Evolutionary conservation across 1,140 invertebrate species (phyloP).

Genomic region (Cephus cinctus): DNA sequence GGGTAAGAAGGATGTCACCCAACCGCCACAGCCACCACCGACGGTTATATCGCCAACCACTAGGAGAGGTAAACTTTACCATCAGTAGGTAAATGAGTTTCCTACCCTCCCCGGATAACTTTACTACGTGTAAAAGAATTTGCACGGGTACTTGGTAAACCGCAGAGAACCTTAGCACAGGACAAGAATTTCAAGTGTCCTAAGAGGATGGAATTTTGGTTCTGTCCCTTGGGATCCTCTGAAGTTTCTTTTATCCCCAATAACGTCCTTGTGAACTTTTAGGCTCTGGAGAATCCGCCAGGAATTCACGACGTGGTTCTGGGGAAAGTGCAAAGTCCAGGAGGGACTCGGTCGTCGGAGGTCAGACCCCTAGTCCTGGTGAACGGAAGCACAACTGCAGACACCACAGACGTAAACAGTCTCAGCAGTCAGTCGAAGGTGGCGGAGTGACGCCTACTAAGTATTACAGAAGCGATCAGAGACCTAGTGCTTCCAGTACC

Average conservation of each 20-base stretch:
- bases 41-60: conserved; percentile 48
- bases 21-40: conserved; percentile 49
- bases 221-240: no score
- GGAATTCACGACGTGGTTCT: conserved; percentile 59
- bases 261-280: no score
- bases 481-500: conserved; percentile 77
- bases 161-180: no score
- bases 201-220: no score
- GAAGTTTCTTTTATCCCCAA: no score
- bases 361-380: conserved; percentile 45
- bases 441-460: conserved; percentile 40
- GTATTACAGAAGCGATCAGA: conserved; percentile 63
- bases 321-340: conserved; percentile 65
- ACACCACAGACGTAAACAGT: conserved; percentile 51
- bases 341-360: conserved; percentile 63
- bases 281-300: conserved; percentile 49
- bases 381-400: conserved; percentile 51
- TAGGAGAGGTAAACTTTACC: conserved; percentile 38
- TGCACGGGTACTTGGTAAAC: no score
- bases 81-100: no score
- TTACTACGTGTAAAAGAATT: no score
- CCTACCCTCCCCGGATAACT: no score
- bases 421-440: conserved; percentile 66
- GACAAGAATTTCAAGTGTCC: no score
- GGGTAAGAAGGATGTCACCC: conserved; percentile 48